Conservation (phyloP, 2,888 invertebrate genomes). For the Mycogona germanica region DNA sequence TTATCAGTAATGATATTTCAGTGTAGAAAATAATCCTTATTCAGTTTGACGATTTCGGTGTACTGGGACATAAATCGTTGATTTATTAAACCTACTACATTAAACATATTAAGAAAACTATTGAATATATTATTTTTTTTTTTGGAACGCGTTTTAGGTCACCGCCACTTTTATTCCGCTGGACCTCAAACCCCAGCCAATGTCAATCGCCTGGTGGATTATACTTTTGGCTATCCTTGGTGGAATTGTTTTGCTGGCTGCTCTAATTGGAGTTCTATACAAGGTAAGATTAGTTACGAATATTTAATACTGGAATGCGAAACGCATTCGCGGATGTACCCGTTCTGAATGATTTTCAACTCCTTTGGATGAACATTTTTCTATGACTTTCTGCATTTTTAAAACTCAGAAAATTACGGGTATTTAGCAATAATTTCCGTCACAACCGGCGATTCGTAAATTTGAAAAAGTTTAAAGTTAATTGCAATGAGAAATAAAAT, state of each 20-base stretch:
- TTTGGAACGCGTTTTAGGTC: constrained; percentile 3
- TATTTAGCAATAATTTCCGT: neutral
- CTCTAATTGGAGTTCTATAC: constrained; percentile 5
- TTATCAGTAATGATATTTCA: too few species aligned
- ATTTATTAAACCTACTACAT: neutral
- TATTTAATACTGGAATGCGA: neutral
- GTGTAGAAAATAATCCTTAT: too few species aligned
- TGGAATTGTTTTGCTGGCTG: constrained; percentile 8
- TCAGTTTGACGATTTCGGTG: too few species aligned
- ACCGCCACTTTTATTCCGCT: constrained; percentile 9
- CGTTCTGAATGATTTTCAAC: too few species aligned
- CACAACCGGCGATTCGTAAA: neutral
- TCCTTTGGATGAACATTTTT: neutral
- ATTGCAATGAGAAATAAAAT: neutral
- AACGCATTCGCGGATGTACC: too few species aligned
- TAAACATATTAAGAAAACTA: neutral
- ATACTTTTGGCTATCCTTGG: constrained; percentile 11
- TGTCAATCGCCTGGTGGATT: constrained; percentile 10
- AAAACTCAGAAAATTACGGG: neutral
- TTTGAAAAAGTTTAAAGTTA: neutral
- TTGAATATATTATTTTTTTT: too few species aligned
- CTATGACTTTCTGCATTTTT: neutral
- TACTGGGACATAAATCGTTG: too few species aligned
- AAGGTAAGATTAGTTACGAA: constrained; percentile 9
- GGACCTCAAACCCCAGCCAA: constrained; percentile 10